These are phyloP conservation scores for Jacana jacana DNA, from an alignment of 2,113 vertebrate genomes.

Conservation along the genomic window DNA sequence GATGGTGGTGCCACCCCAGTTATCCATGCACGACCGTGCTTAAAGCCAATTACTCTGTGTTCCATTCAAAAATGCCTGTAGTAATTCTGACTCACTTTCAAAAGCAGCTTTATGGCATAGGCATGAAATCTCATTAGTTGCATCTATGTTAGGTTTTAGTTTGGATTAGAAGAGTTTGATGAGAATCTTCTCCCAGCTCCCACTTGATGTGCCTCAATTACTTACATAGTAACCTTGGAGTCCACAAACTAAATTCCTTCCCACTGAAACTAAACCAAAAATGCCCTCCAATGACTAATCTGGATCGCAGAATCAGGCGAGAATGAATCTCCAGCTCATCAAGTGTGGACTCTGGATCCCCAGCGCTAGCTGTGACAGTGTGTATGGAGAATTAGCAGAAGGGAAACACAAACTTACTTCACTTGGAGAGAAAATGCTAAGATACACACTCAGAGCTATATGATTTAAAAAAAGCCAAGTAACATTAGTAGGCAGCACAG, in stretches of 20 bases:
- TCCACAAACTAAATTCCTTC: background rate
- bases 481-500: conserved; percentile 24
- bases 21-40: background rate
- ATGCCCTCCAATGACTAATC: background rate
- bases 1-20: background rate
- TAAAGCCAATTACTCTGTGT: background rate
- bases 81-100: background rate
- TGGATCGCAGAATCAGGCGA: background rate
- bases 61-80: background rate
- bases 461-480: background rate
- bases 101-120: background rate
- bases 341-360: background rate
- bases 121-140: background rate
- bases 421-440: background rate
- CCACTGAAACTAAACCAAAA: background rate
- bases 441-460: background rate
- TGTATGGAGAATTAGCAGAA: background rate
- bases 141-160: background rate
- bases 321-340: background rate
- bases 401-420: conserved; percentile 1
- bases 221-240: background rate
- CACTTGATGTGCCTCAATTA: background rate
- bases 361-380: background rate
- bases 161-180: background rate
- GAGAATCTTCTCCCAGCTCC: background rate